phyloP scores from a whole-genome alignment of 2,113 vertebrate species.

The Prunella himalayana region DNA sequence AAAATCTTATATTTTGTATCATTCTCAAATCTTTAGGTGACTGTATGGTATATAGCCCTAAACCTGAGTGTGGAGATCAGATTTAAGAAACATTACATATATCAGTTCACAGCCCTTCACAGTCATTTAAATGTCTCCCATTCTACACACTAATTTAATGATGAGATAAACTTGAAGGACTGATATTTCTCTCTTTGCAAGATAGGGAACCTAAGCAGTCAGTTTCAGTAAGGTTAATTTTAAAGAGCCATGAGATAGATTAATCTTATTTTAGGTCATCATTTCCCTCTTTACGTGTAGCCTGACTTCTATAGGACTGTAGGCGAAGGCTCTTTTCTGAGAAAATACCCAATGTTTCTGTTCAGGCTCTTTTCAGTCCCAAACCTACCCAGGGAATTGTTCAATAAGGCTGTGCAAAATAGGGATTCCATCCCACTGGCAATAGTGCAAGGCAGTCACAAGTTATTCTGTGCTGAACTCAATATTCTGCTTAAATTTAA shows the following conservation, averaged over 20 bases:
- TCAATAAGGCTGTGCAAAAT: background rate
- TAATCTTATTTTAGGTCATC: background rate
- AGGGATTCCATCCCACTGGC: background rate
- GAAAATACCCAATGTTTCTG: background rate
- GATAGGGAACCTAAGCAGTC: background rate
- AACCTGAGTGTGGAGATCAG: background rate
- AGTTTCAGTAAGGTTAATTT: background rate
- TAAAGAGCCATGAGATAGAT: background rate
- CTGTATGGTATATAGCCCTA: background rate
- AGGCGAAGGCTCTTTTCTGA: background rate
- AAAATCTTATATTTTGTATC: background rate
- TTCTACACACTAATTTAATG: background rate
- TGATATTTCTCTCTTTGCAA: background rate
- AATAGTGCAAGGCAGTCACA: background rate
- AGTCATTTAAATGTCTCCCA: background rate
- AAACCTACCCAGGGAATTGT: background rate
- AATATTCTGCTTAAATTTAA: conserved; percentile 19
- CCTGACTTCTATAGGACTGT: background rate
- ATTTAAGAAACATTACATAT: background rate
- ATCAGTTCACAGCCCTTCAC: background rate
- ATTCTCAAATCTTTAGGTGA: background rate
- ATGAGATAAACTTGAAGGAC: background rate
- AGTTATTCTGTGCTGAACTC: background rate
- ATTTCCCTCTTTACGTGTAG: background rate
- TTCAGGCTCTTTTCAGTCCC: background rate